These are phyloP conservation scores for Drosophila sordidula DNA, from an alignment of 2,888 invertebrate genomes.

Conservation along the genomic window DNA sequence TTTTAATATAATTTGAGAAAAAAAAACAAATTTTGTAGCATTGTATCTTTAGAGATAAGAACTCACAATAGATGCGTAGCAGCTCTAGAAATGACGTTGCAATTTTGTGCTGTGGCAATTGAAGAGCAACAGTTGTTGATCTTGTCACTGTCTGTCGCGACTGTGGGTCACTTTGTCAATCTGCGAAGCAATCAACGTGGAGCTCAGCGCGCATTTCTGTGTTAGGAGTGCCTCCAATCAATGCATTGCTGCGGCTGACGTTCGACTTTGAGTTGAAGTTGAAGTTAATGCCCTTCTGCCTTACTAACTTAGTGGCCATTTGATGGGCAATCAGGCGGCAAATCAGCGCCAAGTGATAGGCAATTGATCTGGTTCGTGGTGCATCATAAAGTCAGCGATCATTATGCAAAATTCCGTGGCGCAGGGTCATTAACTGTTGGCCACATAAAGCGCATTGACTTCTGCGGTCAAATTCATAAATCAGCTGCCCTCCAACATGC, in stretches of 20 bases:
- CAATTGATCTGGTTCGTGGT: conserved; percentile 35
- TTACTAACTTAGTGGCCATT: conserved; percentile 73
- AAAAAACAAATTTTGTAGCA: too few species aligned
- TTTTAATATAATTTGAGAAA: too few species aligned
- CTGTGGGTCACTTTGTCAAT: conserved; percentile 64
- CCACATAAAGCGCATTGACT: conserved; percentile 43
- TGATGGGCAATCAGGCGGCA: conserved; percentile 45
- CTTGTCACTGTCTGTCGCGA: conserved; percentile 47
- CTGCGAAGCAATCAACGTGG: conserved; percentile 40
- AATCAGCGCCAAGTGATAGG: conserved; percentile 52
- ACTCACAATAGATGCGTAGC: too few species aligned
- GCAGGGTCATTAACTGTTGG: conserved; percentile 75
- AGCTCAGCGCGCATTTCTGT: conserved; percentile 38
- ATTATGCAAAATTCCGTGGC: conserved; percentile 48
- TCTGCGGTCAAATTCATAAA: conserved; percentile 77
- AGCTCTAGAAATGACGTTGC: not conserved
- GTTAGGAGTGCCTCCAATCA: conserved; percentile 61
- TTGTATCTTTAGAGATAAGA: not conserved
- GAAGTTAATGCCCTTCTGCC: conserved; percentile 35
- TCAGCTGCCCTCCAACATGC: conserved; percentile 55
- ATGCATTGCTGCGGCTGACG: conserved; percentile 1
- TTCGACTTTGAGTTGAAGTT: conserved; percentile 1
- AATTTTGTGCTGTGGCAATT: conserved; percentile 28
- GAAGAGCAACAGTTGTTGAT: conserved; percentile 50
- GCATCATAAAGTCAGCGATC: conserved; percentile 43